Percentiles rank a stretch among this genome's conserved stretches.
Evolutionary conservation across 2,113 vertebrate genomes (phyloP).

Genomic region (Paradoxurus hermaphroditus): DNA sequence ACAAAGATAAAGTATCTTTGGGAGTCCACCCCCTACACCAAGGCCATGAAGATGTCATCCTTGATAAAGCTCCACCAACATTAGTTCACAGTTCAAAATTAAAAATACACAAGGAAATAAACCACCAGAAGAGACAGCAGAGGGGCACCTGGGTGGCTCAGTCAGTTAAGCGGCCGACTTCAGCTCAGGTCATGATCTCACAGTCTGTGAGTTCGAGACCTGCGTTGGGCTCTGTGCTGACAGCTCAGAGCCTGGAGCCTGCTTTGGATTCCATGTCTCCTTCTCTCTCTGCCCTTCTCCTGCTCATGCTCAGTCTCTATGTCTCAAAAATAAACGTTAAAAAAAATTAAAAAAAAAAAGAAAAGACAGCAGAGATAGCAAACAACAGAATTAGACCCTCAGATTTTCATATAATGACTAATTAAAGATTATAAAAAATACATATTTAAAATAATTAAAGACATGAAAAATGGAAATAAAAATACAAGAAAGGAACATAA

Average conservation of each 20-base stretch:
- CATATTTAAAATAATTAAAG: background rate
- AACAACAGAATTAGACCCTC: background rate
- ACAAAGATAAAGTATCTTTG: background rate
- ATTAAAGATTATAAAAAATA: background rate
- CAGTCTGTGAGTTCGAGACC: too few species aligned
- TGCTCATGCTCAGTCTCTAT: too few species aligned
- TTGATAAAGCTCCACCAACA: background rate
- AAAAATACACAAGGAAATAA: background rate
- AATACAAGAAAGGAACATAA: background rate
- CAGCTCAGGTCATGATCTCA: too few species aligned
- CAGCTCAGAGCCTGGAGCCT: too few species aligned
- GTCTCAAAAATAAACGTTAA: too few species aligned
- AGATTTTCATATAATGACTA: background rate
- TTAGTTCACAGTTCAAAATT: background rate
- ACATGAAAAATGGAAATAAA: conserved; percentile 10
- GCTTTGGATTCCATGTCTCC: too few species aligned
- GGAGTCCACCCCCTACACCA: background rate
- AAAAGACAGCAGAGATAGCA: background rate
- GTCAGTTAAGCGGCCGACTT: too few species aligned
- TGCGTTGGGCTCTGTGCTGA: too few species aligned
- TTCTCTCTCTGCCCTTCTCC: too few species aligned
- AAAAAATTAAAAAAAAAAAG: too few species aligned
- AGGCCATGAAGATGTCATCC: background rate
- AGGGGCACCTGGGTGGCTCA: too few species aligned
- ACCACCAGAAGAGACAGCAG: background rate